Evolutionary conservation across 1,140 invertebrate genomes (phyloP).

Genomic region (Pseudomyrmex concolor): DNA sequence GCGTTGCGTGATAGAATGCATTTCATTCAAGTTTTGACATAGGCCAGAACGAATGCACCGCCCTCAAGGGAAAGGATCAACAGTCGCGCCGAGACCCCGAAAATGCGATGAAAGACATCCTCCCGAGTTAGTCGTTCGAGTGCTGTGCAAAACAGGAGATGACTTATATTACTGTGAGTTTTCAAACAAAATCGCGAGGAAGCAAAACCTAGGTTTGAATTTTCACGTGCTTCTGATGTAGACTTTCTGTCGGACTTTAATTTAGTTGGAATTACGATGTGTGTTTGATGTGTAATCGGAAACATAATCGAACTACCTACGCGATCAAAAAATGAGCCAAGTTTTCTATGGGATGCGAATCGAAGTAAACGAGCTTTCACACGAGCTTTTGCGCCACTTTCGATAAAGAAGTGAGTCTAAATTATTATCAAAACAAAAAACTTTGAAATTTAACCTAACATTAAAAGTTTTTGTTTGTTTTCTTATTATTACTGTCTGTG

Average conservation of each 20-base stretch:
- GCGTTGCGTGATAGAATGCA: background rate
- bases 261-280: background rate
- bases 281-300: background rate
- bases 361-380: background rate
- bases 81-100: no score
- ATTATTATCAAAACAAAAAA: conserved; percentile 33
- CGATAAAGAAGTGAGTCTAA: conserved; percentile 11
- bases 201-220: no score
- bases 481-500: no score
- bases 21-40: background rate
- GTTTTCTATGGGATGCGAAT: background rate
- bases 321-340: background rate
- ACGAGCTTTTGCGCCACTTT: background rate
- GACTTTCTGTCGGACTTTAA: background rate
- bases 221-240: no score
- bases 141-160: no score
- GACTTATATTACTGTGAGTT: no score
- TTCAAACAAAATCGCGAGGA: no score
- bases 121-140: no score
- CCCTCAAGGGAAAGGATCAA: no score
- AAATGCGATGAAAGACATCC: no score
- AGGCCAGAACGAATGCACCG: background rate
- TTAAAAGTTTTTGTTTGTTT: background rate
- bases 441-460: conserved; percentile 9
- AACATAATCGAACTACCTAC: conserved; percentile 5